A percentile compares a stretch with the other conserved stretches of the same genome.
Evolutionary conservation across 2,797 vertebrate genomes (phyloP).

Genomic region (Pelodytes ibericus): DNA sequence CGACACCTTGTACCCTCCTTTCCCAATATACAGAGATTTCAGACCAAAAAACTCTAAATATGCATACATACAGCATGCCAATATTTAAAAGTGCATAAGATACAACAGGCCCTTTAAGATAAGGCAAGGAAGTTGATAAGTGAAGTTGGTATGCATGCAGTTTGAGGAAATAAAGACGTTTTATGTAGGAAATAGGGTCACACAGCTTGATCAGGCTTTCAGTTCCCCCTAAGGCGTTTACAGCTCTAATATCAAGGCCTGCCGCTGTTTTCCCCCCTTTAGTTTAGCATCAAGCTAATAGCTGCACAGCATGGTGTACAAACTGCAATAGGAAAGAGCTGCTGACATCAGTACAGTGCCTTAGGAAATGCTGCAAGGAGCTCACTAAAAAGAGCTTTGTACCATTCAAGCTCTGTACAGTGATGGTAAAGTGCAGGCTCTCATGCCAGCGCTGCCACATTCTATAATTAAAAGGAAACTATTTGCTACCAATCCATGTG

Average conservation of each 20-base stretch:
- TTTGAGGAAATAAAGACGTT: constrained; percentile 37
- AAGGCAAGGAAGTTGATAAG: neutral
- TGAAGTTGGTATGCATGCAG: constrained; percentile 14
- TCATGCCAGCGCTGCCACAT: too few species aligned
- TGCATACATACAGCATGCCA: neutral
- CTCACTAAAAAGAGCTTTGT: constrained; percentile 67
- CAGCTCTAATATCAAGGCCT: constrained; percentile 71
- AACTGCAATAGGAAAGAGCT: constrained; percentile 66
- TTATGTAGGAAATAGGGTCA: constrained; percentile 62
- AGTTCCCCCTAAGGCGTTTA: constrained; percentile 78
- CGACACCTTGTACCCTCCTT: neutral
- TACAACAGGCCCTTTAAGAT: neutral
- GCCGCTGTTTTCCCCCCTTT: constrained; percentile 66
- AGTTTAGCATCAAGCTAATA: constrained; percentile 77
- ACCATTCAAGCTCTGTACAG: constrained; percentile 46
- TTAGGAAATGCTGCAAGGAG: constrained; percentile 69
- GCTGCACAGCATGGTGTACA: constrained; percentile 71
- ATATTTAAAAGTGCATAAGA: neutral
- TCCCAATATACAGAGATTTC: too few species aligned
- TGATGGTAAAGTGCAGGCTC: too few species aligned
- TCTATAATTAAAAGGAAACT: too few species aligned
- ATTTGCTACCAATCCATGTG: too few species aligned
- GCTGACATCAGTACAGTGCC: constrained; percentile 75
- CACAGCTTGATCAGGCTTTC: constrained; percentile 69
- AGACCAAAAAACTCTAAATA: too few species aligned